Evolutionary conservation across 2,113 vertebrate species (phyloP).

Genomic region (Numenius arquata): DNA sequence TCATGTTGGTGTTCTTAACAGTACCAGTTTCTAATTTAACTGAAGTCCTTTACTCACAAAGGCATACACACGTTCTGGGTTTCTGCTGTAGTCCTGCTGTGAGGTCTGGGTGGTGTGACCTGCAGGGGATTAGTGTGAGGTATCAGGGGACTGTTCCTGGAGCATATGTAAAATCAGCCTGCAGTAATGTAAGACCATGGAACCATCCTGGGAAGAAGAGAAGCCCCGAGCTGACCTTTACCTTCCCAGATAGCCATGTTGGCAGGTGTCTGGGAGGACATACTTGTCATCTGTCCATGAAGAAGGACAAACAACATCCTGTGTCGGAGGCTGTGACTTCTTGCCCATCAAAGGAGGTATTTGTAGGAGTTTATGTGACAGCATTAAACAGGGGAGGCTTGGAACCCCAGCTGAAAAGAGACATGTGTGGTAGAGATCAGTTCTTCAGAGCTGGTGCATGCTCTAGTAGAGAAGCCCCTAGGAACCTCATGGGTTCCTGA

Average conservation of each 20-base stretch:
- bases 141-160: background rate
- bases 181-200: constrained; percentile 31
- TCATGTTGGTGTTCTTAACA: background rate
- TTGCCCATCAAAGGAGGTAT: background rate
- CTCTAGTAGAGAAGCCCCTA: background rate
- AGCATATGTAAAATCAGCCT: background rate
- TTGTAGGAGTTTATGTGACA: background rate
- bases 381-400: background rate
- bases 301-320: constrained; percentile 19
- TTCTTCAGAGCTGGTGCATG: background rate
- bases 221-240: constrained; percentile 32
- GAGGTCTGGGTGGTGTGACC: background rate
- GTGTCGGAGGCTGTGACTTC: background rate
- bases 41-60: background rate
- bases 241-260: constrained; percentile 23
- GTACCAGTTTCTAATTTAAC: background rate
- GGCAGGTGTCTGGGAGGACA: background rate
- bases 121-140: background rate
- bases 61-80: background rate
- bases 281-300: background rate
- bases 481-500: background rate
- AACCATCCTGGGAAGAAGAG: constrained; percentile 15
- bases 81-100: background rate
- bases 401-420: background rate
- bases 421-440: background rate